Evolutionary conservation across 2,888 invertebrate species (phyloP).

Genomic region (Ormia ochracea): DNA sequence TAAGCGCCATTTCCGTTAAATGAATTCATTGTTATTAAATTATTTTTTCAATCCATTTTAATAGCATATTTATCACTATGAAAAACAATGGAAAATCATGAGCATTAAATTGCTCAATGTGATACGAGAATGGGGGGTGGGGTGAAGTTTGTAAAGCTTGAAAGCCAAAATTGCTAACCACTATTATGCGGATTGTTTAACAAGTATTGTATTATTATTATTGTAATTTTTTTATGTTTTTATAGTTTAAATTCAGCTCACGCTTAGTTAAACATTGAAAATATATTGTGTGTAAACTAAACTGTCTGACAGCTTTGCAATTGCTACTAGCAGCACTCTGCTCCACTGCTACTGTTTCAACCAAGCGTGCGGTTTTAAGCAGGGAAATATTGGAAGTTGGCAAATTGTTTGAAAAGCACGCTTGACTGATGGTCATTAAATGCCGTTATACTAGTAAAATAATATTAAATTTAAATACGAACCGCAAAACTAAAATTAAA

Average conservation of each 20-base stretch:
- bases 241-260: conserved; percentile 36
- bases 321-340: background rate
- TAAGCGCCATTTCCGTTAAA: conserved; percentile 56
- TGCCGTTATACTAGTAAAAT: conserved; percentile 54
- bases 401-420: conserved; percentile 43
- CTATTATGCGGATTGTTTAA: conserved; percentile 54
- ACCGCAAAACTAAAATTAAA: conserved; percentile 54
- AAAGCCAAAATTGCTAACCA: conserved; percentile 31
- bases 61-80: conserved; percentile 44
- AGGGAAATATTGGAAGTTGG: conserved; percentile 3
- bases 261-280: conserved; percentile 55
- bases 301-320: conserved; percentile 48
- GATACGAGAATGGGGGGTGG: background rate
- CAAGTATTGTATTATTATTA: conserved; percentile 29
- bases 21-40: background rate
- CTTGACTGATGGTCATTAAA: conserved; percentile 64
- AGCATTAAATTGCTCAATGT: conserved; percentile 46
- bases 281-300: conserved; percentile 42
- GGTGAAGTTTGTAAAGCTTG: conserved; percentile 11
- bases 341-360: conserved; percentile 26
- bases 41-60: background rate
- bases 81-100: conserved; percentile 40
- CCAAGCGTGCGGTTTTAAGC: conserved; percentile 34
- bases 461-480: conserved; percentile 45
- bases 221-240: background rate